Base-by-base conservation (phyloP, 92 coral and sea anemone species). In the Phenganax subtilis region DNA sequence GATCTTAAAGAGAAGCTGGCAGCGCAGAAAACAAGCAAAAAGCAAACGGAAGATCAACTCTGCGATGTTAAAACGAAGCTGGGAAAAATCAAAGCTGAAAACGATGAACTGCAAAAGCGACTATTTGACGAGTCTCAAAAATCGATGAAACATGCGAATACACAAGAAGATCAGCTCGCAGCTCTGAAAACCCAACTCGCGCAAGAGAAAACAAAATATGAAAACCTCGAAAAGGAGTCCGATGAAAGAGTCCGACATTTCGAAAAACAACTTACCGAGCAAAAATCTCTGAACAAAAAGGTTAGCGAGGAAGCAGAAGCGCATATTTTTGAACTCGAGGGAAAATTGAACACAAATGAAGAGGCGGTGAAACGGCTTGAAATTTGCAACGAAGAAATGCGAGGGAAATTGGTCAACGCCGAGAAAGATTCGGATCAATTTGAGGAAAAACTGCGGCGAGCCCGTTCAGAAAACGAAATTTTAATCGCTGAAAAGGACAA, bases 241-340 rank as follows among this genome's bases (percentile, higher is more conserved):
- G 85, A 63, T 10, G 89, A 80, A 6, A 89, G 92, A 79, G 55
- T 87, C 53, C 85, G 86, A 44, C 91, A 87, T n/a, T 90, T 94
- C 65, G 86, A 77, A 77, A 92, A 88, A 63, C 88, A 87, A 75
- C 88, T 94, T 44, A 81, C 84, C 31, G 82, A 84, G 14, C 91
- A 94, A 77, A 85, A 88, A 59, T 80, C 71, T 54, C 69, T 88
- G 75, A 90, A 88, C 78, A 88, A 91, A 51, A 81, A 85, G 54
- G 75, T 94, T 81, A 91, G 91, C 71, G 93, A 76, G 6, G 98
- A 94, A 71, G 98, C 98, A 52, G 98, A 90, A 31, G 78, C 80
- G 71, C 87, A 91, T 65, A 81, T 90, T 30, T 75, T 75, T 12
- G 89, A 82, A 25, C 80, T 90, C 8, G 86, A 86, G 37, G 77